Percentiles rank a stretch among this genome's conserved stretches.
phyloP scores from a whole-genome alignment of 2,797 vertebrate genomes.

The Gobio occitaniae region DNA sequence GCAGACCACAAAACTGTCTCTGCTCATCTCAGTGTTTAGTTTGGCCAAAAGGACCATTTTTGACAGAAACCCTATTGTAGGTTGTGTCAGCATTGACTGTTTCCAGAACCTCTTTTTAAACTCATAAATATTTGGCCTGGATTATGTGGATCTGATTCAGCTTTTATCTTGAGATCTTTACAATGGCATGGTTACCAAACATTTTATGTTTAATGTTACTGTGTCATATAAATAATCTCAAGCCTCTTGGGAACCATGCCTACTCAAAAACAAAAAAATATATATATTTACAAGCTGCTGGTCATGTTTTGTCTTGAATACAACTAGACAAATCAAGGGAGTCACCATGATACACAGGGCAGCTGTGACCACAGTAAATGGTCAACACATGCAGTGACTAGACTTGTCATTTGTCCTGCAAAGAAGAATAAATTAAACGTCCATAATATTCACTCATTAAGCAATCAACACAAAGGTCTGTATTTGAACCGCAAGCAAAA shows the following conservation, averaged over 20 bases:
- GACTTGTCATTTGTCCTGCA: not conserved
- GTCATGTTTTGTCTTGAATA: not conserved
- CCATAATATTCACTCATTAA: slow-evolving; percentile 55
- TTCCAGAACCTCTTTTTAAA: slow-evolving; percentile 19
- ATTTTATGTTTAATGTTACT: not conserved
- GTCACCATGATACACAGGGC: slow-evolving; percentile 15
- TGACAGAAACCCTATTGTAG: slow-evolving; percentile 19
- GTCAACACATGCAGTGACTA: not conserved
- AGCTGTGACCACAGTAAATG: slow-evolving; percentile 8
- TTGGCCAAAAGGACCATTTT: slow-evolving; percentile 29
- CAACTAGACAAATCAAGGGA: not conserved
- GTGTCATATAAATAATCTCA: not conserved
- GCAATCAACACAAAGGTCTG: slow-evolving; percentile 60
- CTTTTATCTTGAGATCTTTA: not conserved
- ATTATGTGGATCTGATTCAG: slow-evolving; percentile 4
- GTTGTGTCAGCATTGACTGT: not conserved
- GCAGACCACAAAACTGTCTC: slow-evolving; percentile 45
- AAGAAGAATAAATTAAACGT: slow-evolving; percentile 15
- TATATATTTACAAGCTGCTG: not conserved
- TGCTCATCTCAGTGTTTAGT: slow-evolving; percentile 45
- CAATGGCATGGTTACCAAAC: not conserved
- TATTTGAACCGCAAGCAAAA: slow-evolving; percentile 67
- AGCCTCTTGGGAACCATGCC: not conserved
- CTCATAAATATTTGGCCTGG: slow-evolving; percentile 2
- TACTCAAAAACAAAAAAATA: not conserved